phyloP scores from a whole-genome alignment of 2,113 vertebrate genomes.

The Rhinichthys klamathensis region DNA sequence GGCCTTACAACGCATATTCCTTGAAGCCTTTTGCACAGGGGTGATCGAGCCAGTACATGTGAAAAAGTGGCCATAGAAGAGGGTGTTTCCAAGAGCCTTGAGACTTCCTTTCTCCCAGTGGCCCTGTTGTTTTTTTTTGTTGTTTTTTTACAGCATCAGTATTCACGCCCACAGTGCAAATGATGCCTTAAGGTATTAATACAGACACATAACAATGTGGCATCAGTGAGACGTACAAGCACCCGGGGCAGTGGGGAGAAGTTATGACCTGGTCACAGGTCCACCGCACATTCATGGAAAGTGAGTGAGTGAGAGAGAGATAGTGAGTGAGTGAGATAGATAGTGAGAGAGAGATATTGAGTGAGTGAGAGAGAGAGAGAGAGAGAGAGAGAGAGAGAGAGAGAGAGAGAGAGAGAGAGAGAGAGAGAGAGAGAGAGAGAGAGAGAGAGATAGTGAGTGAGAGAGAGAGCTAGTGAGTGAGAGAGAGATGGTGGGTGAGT shows the following conservation, averaged over 20 bases:
- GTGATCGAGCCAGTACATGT: slow-evolving; percentile 50
- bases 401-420: slow-evolving; percentile 20
- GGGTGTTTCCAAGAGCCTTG: slow-evolving; percentile 46
- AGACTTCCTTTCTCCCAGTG: slow-evolving; percentile 50
- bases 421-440: slow-evolving; percentile 17
- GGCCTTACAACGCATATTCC: slow-evolving; percentile 69
- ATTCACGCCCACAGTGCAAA: slow-evolving; percentile 75
- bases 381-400: slow-evolving; percentile 32
- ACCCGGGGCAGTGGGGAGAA: slow-evolving; percentile 73
- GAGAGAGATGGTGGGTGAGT: neutral
- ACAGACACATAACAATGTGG: slow-evolving; percentile 71
- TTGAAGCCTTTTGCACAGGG: slow-evolving; percentile 78
- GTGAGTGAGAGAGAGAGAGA: slow-evolving; percentile 13
- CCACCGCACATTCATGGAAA: slow-evolving; percentile 58
- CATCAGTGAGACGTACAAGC: slow-evolving; percentile 69
- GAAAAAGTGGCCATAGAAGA: slow-evolving; percentile 55
- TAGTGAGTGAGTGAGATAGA: slow-evolving; percentile 54
- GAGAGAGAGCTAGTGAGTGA: neutral
- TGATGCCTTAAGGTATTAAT: slow-evolving; percentile 85
- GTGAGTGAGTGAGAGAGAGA: slow-evolving; percentile 40
- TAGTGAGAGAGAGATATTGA: slow-evolving; percentile 45
- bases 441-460: slow-evolving; percentile 47
- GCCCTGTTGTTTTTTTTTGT: slow-evolving; percentile 44
- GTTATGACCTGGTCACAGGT: slow-evolving; percentile 74
- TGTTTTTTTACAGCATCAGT: slow-evolving; percentile 58